Percentiles rank a stretch among this genome's conserved stretches.
Evolutionary conservation across 2,797 vertebrate species (phyloP).

Genomic region (Lacerta viridis): DNA sequence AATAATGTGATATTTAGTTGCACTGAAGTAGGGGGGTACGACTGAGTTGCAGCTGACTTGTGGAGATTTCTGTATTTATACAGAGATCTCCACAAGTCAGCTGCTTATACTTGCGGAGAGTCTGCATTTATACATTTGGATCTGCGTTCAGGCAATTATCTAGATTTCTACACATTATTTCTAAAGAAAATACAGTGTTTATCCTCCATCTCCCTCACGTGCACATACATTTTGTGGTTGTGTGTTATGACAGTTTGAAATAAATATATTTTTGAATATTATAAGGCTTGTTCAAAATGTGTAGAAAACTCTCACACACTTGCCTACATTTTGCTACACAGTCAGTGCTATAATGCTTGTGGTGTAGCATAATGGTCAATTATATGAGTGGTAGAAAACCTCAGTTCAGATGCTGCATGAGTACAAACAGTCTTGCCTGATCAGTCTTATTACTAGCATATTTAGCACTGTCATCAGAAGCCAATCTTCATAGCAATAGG

Average conservation of each 20-base stretch:
- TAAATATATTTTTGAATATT: not conserved
- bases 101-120: too few species aligned
- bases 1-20: conserved; percentile 15
- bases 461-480: too few species aligned
- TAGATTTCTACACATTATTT: not conserved
- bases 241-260: not conserved
- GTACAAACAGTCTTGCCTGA: not conserved
- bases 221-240: not conserved
- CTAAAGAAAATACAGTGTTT: not conserved
- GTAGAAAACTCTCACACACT: not conserved
- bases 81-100: too few species aligned
- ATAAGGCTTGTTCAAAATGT: not conserved
- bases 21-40: not conserved
- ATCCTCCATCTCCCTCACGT: not conserved
- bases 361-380: not conserved
- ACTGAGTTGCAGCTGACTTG: conserved; percentile 1
- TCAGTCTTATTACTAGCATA: not conserved
- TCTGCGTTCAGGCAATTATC: not conserved
- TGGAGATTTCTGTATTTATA: not conserved
- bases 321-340: not conserved
- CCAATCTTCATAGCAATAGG: too few species aligned
- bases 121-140: not conserved
- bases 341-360: not conserved
- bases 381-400: not conserved
- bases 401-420: not conserved